A percentile compares a stretch with the other conserved stretches of the same genome.
These are phyloP conservation scores for Cryptus viduatorius DNA, from an alignment of 2,888 invertebrate species.

Conservation along the genomic window DNA sequence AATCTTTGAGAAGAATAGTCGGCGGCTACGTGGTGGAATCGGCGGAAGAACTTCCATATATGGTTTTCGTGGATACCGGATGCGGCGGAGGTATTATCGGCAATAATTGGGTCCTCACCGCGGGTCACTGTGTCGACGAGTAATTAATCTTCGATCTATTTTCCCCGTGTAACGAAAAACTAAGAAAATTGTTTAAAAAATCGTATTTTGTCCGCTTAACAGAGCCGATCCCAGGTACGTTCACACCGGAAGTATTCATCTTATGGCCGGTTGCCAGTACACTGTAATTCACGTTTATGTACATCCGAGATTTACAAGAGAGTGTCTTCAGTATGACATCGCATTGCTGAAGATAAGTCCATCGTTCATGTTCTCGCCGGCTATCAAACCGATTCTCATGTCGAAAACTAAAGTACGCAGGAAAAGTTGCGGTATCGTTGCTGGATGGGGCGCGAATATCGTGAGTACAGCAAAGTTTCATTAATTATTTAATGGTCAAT, in stretches of 20 bases:
- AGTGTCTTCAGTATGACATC: conserved; percentile 42
- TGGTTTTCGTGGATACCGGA: conserved; percentile 65
- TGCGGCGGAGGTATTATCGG: conserved; percentile 66
- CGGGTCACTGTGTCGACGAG: conserved; percentile 63
- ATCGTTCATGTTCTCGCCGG: conserved; percentile 59
- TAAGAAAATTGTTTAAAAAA: not conserved
- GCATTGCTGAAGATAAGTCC: conserved; percentile 49
- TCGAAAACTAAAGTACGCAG: not conserved
- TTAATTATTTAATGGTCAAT: too few species aligned
- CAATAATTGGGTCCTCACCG: conserved; percentile 59
- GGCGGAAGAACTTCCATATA: conserved; percentile 59
- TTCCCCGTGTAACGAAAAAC: not conserved
- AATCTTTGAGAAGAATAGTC: conserved; percentile 52
- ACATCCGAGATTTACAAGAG: conserved; percentile 49
- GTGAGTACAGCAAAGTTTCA: conserved; percentile 33
- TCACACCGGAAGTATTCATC: conserved; percentile 57
- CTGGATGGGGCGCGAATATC: conserved; percentile 64
- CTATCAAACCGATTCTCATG: conserved; percentile 59
- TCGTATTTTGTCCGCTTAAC: not conserved
- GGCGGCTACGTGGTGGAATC: conserved; percentile 28
- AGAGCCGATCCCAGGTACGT: conserved; percentile 46
- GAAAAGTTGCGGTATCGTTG: conserved; percentile 54
- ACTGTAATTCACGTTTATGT: conserved; percentile 12
- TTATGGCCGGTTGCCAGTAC: conserved; percentile 63
- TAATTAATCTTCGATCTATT: conserved; percentile 43